phyloP scores from a whole-genome alignment of 2,113 vertebrate species.

The Mandrillus leucophaeus region DNA sequence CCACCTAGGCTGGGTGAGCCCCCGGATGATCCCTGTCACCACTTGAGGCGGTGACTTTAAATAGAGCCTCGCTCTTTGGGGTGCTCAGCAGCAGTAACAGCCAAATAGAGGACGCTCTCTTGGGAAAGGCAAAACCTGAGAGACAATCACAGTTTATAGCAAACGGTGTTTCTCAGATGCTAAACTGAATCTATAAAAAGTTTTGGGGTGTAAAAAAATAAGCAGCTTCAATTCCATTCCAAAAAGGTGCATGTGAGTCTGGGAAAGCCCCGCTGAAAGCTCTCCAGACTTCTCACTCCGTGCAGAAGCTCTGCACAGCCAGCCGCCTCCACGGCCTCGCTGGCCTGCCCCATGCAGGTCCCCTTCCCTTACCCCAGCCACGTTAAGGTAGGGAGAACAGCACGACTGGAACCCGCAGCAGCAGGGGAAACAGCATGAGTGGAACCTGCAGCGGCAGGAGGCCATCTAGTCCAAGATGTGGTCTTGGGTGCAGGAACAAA shows the following conservation, averaged over 20 bases:
- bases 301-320: neutral
- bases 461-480: neutral
- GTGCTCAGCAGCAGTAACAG: neutral
- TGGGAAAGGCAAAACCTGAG: neutral
- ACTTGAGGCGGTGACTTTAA: neutral
- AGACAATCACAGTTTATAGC: neutral
- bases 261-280: neutral
- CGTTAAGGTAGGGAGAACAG: neutral
- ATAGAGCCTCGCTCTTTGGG: neutral
- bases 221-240: neutral
- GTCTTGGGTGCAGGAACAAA: neutral
- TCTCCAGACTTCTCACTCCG: too few relatives aligned
- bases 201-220: accelerated
- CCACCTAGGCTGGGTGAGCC: slow-evolving; percentile 35
- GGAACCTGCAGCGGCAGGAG: neutral
- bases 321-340: accelerated
- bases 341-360: accelerated
- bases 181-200: neutral
- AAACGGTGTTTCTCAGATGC: neutral
- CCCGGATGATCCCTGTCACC: neutral
- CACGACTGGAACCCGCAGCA: neutral
- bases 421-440: accelerated
- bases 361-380: neutral
- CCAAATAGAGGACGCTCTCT: neutral
- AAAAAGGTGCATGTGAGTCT: accelerated